Evolutionary conservation across 2,888 invertebrate species (phyloP), one percentile per base, ranked within the genome.

Genomic region (Chrysotoxum bicinctum): DNA sequence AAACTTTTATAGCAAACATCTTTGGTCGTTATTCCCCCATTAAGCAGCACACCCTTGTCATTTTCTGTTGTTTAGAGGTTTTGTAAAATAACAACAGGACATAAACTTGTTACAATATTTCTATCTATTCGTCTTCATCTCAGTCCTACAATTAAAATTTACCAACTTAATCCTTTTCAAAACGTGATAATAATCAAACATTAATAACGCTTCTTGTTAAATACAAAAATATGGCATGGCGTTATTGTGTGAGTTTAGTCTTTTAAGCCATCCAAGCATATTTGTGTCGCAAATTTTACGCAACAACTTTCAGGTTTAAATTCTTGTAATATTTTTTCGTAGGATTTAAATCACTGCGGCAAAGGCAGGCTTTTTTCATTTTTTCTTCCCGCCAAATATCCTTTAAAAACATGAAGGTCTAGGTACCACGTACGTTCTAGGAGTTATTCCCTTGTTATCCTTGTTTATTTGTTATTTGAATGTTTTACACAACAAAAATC

Each of bases 141-240:
- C n/a, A 83, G 45, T 37, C 70, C 60, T 62, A 23, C 35, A 70
- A 70, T 58, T 43, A 52, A 79, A 79, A 58, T 35, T 19, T 56
- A 45, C 14, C 1, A 1, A 21, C 12, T 21, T 21, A 84, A 75
- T 80, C 80, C 58, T 45, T 54, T 52, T 32, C 26, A 50, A 70
- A 66, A 56, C 64, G 70, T 64, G 37, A 75, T 78, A 79, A 70
- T 70, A 84, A 75, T 70, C 74, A 84, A 84, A 75, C 74, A 84
- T 75, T 84, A 84, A 80, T 84, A 70, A 80, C 64, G 21, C 9
- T 16, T 56, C 19, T 30, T 16, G 19, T 12, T 32, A 32, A 32
- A 12, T 6, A 26, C 26, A 52, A 26, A 32, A 32, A 14, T 3
- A 35, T 26, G 4, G 10, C 14, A 40, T 23, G 23, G 23, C 9